phyloP scores from a whole-genome alignment of 2,888 invertebrate genomes.

The Gortyna flavago region DNA sequence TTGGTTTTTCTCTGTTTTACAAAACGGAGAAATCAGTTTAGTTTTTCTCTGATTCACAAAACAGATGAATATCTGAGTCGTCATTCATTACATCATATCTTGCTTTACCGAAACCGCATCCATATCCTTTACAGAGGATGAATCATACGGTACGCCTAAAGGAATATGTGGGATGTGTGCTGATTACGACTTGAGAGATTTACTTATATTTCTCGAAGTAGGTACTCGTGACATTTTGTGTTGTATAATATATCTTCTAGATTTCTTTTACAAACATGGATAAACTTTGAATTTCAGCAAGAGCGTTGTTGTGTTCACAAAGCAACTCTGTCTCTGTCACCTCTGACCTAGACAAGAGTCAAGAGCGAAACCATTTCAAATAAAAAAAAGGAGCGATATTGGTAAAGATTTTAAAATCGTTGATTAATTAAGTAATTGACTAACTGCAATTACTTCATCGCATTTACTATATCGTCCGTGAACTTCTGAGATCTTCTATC shows the following conservation, averaged over 20 bases:
- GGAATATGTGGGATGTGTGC: conserved; percentile 47
- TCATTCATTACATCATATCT: conserved; percentile 42
- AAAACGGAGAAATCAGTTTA: conserved; percentile 1
- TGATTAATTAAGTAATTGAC: neutral
- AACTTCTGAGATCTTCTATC: too few relatives aligned
- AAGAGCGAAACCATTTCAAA: too few relatives aligned
- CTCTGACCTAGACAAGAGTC: too few relatives aligned
- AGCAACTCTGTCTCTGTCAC: too few relatives aligned
- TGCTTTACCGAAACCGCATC: conserved; percentile 33
- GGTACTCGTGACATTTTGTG: neutral
- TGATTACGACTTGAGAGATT: conserved; percentile 42
- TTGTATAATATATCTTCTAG: neutral
- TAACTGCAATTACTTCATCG: neutral
- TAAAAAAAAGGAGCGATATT: too few relatives aligned
- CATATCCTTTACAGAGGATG: conserved; percentile 38
- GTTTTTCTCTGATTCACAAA: conserved; percentile 18
- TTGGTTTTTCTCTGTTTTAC: neutral
- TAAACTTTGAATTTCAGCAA: neutral
- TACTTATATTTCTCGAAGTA: conserved; percentile 7
- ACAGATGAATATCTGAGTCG: conserved; percentile 5
- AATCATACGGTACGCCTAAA: conserved; percentile 38
- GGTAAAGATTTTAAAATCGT: neutral
- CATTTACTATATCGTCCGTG: neutral
- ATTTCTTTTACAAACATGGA: neutral
- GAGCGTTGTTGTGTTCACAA: too few relatives aligned